Percentiles rank a stretch among this genome's conserved stretches.
phyloP scores from a whole-genome alignment of 2,888 invertebrate species.

The Cryptocheilus praepositus region DNA sequence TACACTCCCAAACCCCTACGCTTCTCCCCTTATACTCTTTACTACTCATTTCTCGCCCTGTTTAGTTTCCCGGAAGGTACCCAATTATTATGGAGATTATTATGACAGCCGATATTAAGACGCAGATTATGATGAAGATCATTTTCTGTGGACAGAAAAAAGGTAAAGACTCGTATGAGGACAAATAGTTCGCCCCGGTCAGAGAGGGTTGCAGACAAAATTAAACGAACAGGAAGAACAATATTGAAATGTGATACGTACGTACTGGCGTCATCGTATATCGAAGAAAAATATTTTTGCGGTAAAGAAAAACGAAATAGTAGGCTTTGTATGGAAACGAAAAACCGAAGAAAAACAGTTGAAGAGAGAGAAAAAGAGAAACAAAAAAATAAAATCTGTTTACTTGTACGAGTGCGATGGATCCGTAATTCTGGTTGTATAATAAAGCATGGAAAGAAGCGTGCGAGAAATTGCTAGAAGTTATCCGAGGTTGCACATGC shows the following conservation, averaged over 20 bases:
- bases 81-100: conserved; percentile 70
- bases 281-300: not conserved
- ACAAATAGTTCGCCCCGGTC: not conserved
- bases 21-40: not conserved
- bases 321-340: not conserved
- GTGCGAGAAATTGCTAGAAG: conserved; percentile 2
- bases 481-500: not conserved
- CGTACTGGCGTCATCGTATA: no score
- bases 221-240: not conserved
- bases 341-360: conserved; percentile 6
- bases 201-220: not conserved
- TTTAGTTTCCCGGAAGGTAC: conserved; percentile 66
- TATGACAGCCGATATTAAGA: conserved; percentile 70
- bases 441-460: conserved; percentile 14
- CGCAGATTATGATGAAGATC: conserved; percentile 74
- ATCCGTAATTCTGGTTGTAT: conserved; percentile 16
- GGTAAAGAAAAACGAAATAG: not conserved
- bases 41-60: conserved; percentile 37
- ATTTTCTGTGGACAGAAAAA: conserved; percentile 73
- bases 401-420: conserved; percentile 24
- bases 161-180: conserved; percentile 34
- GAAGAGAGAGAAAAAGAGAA: not conserved
- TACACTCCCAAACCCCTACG: not conserved
- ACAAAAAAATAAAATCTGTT: not conserved
- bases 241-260: no score